Evolutionary conservation across 64 coral and sea anemone genomes (phyloP).

Genomic region (Acropora tenuis): DNA sequence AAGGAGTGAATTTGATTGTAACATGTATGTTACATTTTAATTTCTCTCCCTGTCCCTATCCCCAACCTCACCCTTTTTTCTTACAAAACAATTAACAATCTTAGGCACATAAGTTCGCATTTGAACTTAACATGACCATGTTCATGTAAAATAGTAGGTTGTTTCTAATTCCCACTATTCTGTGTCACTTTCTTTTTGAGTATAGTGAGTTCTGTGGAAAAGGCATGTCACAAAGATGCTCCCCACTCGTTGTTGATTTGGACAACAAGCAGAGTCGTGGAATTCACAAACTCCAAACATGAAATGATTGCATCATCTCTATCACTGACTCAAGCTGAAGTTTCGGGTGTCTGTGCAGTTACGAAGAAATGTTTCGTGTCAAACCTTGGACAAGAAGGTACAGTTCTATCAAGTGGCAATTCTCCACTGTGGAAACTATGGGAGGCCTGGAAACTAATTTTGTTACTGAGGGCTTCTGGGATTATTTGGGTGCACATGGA

Average conservation of each 20-base stretch:
- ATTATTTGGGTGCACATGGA: too few relatives aligned
- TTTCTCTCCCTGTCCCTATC: too few relatives aligned
- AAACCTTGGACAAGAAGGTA: slow-evolving; percentile 42
- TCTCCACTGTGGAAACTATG: too few relatives aligned
- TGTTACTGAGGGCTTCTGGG: too few relatives aligned
- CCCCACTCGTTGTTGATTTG: slow-evolving; percentile 46
- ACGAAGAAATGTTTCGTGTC: slow-evolving; percentile 49
- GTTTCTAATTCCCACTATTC: not conserved
- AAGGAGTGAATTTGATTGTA: too few relatives aligned
- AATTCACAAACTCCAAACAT: slow-evolving; percentile 13
- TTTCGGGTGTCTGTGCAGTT: slow-evolving; percentile 42
- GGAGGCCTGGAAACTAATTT: too few relatives aligned
- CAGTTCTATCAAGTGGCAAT: not conserved
- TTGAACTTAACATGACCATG: too few relatives aligned
- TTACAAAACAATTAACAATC: too few relatives aligned
- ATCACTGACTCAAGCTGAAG: slow-evolving; percentile 37
- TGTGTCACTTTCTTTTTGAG: slow-evolving; percentile 1
- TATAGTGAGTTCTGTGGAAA: slow-evolving; percentile 55
- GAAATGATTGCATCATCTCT: slow-evolving; percentile 40
- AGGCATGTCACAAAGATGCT: slow-evolving; percentile 26
- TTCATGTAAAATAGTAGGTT: too few relatives aligned
- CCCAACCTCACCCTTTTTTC: too few relatives aligned
- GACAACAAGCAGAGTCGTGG: slow-evolving; percentile 29
- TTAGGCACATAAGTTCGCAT: too few relatives aligned
- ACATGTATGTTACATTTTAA: too few relatives aligned